Percentiles rank a stretch among this genome's conserved stretches.
These are phyloP conservation scores for Ophioninae sp. DNA, from an alignment of 2,888 invertebrate genomes.

Conservation along the genomic window DNA sequence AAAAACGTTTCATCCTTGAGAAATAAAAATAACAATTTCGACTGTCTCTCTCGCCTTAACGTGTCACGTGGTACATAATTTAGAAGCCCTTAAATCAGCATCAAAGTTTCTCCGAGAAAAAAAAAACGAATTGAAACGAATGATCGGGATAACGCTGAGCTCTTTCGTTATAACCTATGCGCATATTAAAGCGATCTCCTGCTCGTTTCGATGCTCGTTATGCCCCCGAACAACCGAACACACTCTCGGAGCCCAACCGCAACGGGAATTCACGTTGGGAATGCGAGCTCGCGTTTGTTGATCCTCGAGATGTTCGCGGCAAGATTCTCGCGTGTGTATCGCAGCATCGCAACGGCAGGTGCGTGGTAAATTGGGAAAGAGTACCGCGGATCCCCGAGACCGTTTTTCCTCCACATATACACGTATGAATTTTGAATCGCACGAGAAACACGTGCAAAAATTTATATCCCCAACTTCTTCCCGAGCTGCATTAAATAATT, in stretches of 20 bases:
- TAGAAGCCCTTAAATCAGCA: background rate
- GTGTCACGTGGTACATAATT: no score
- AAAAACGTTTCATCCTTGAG: no score
- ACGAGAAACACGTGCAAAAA: slow-evolving; percentile 28
- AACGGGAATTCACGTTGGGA: slow-evolving; percentile 30
- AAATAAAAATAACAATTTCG: no score
- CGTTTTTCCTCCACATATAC: background rate
- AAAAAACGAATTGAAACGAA: background rate
- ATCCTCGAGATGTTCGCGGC: slow-evolving; percentile 33
- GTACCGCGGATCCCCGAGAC: slow-evolving; percentile 2
- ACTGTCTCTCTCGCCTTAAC: no score
- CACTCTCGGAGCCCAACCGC: slow-evolving; percentile 34
- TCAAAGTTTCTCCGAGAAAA: background rate
- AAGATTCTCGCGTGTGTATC: slow-evolving; percentile 24
- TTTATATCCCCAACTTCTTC: slow-evolving; percentile 30
- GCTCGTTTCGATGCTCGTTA: slow-evolving; percentile 33
- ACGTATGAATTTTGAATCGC: background rate
- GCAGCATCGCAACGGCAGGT: slow-evolving; percentile 48
- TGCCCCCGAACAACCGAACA: slow-evolving; percentile 15
- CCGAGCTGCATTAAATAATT: slow-evolving; percentile 23
- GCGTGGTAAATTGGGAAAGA: slow-evolving; percentile 55
- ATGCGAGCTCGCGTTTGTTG: slow-evolving; percentile 54
- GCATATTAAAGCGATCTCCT: background rate
- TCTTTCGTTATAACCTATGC: background rate
- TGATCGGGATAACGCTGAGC: background rate